These are phyloP conservation scores for Zaprionus bogoriensis DNA, from an alignment of 2,888 invertebrate species.

Conservation along the genomic window DNA sequence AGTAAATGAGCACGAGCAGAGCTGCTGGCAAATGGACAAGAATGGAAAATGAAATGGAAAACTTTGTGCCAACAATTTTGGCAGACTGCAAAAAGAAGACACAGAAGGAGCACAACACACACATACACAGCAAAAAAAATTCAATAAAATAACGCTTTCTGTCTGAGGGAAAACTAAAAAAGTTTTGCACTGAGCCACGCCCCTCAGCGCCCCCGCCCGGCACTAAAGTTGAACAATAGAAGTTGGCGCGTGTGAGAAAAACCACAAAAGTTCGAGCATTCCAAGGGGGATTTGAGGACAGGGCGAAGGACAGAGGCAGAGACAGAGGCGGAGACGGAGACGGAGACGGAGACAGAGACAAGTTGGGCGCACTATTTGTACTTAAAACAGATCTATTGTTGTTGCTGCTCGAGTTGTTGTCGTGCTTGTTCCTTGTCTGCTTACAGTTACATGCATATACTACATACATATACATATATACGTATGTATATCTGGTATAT, in stretches of 20 bases:
- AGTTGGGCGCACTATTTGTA: slow-evolving; percentile 61
- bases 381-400: slow-evolving; percentile 70
- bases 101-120: slow-evolving; percentile 5
- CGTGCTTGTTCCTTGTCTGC: slow-evolving; percentile 41
- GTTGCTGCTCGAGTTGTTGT: slow-evolving; percentile 42
- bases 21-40: slow-evolving; percentile 56
- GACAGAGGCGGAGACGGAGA: neutral
- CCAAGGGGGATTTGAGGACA: neutral
- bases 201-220: slow-evolving; percentile 22
- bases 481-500: no score
- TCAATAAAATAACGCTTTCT: slow-evolving; percentile 76
- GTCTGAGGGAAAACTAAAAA: slow-evolving; percentile 54
- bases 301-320: neutral
- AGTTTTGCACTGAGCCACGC: slow-evolving; percentile 54
- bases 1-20: slow-evolving; percentile 43
- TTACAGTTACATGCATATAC: slow-evolving; percentile 63
- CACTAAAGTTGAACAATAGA: slow-evolving; percentile 65
- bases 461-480: slow-evolving; percentile 50
- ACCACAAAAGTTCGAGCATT: slow-evolving; percentile 55
- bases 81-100: slow-evolving; percentile 15
- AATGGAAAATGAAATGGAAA: slow-evolving; percentile 74
- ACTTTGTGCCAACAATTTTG: slow-evolving; percentile 61
- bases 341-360: neutral
- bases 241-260: slow-evolving; percentile 50
- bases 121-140: slow-evolving; percentile 29